Percentiles rank a stretch among this genome's conserved stretches.
Conservation (phyloP, 2,888 invertebrate species). For the Spatulosminthurus flaviceps region DNA sequence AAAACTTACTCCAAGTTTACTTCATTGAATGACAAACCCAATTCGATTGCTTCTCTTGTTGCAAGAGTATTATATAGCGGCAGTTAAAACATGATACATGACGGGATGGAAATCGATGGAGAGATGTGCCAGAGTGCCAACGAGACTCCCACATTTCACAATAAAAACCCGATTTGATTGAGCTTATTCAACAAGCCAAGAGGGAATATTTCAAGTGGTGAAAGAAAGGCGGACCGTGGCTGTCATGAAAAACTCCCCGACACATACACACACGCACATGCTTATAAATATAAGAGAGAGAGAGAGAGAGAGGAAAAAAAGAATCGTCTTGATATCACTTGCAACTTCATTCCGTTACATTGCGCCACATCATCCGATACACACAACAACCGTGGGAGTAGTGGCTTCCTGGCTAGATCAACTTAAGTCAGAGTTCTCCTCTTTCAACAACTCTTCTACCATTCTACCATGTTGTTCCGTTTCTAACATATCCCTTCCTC, state of each 20-base stretch:
- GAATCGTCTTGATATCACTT: no score
- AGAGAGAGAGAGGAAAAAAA: no score
- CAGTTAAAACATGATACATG: conserved; percentile 39
- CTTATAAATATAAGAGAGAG: no score
- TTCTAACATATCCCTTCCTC: not conserved
- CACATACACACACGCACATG: no score
- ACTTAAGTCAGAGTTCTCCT: no score
- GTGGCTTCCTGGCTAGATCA: no score
- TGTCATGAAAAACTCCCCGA: conserved; percentile 3
- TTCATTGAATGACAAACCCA: not conserved
- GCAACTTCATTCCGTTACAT: no score
- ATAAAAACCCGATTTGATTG: conserved; percentile 38
- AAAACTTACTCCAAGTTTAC: not conserved
- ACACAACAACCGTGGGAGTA: no score
- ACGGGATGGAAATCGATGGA: conserved; percentile 27
- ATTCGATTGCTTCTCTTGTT: conserved; percentile 9
- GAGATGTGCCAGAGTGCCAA: conserved; percentile 24
- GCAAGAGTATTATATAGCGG: not conserved
- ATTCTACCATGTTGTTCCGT: not conserved
- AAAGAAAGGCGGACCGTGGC: conserved; percentile 15
- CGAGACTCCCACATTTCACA: conserved; percentile 34
- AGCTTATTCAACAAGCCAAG: conserved; percentile 31
- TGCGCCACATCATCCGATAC: no score
- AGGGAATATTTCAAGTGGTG: conserved; percentile 28
- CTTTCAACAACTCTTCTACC: no score